A percentile compares a stretch with the other conserved stretches of the same genome.
Evolutionary conservation across 2,797 vertebrate genomes (phyloP).

Genomic region (Hozukius guyotensis): DNA sequence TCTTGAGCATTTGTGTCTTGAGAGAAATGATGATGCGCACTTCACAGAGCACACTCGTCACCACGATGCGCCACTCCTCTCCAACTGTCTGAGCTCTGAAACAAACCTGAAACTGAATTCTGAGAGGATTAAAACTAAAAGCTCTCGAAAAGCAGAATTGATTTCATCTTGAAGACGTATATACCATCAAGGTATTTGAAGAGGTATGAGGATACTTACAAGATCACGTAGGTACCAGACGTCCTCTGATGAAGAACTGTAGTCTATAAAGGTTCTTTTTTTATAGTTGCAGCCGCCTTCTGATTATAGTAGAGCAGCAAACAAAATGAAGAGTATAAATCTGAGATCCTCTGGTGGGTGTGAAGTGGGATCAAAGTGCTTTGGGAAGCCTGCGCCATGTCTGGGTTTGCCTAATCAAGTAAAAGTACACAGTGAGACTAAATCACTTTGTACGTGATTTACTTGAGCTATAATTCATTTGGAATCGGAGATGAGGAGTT

Average conservation of each 20-base stretch:
- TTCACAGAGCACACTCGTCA: background rate
- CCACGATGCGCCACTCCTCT: background rate
- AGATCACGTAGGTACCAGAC: background rate
- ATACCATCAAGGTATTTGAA: constrained; percentile 1
- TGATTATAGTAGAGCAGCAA: constrained; percentile 37
- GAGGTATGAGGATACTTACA: constrained; percentile 5
- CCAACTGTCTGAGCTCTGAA: too few relatives aligned
- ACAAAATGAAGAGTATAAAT: constrained; percentile 50
- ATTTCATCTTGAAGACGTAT: constrained; percentile 18
- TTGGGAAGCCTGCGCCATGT: constrained; percentile 36
- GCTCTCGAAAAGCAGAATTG: constrained; percentile 4
- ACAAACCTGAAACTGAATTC: background rate
- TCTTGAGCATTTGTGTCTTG: background rate
- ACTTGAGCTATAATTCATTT: constrained; percentile 63
- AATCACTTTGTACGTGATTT: constrained; percentile 59
- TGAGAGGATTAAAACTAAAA: constrained; percentile 29
- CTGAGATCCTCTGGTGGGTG: constrained; percentile 41
- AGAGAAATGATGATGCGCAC: background rate
- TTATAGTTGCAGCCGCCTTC: constrained; percentile 24
- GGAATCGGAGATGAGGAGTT: constrained; percentile 37
- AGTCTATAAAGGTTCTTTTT: constrained; percentile 27
- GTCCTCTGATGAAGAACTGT: constrained; percentile 12
- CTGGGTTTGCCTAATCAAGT: constrained; percentile 65
- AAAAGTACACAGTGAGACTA: constrained; percentile 52
- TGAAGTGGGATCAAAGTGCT: constrained; percentile 66